phyloP scores from a whole-genome alignment of 2,888 invertebrate species.

The Torymus texanus region DNA sequence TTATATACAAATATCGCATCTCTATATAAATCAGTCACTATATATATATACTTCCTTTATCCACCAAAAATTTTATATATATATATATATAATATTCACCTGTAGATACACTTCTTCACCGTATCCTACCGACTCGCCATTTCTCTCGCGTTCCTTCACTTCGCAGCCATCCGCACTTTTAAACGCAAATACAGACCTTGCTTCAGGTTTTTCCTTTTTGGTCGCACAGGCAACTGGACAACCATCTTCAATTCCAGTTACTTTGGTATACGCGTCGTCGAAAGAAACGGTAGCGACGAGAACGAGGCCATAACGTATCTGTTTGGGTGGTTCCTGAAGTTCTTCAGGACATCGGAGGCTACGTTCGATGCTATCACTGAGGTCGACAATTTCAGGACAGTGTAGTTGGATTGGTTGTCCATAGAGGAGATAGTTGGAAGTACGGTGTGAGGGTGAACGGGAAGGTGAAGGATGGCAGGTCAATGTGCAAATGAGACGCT shows the following conservation, averaged over 20 bases:
- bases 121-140: too few relatives aligned
- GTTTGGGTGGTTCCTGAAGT: background rate
- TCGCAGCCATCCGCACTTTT: background rate
- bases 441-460: background rate
- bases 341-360: constrained; percentile 38
- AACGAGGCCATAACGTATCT: constrained; percentile 10
- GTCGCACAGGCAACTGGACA: constrained; percentile 36
- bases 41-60: too few relatives aligned
- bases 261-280: constrained; percentile 1
- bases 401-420: constrained; percentile 35
- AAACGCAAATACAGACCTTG: constrained; percentile 10
- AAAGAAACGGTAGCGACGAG: constrained; percentile 44
- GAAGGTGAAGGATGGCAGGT: background rate
- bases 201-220: background rate
- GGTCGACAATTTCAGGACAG: constrained; percentile 40
- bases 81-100: too few relatives aligned
- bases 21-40: too few relatives aligned
- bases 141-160: background rate
- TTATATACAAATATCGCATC: too few relatives aligned
- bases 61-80: too few relatives aligned
- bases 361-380: background rate
- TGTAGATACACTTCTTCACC: too few relatives aligned
- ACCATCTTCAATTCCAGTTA: constrained; percentile 32
- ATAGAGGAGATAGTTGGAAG: background rate
- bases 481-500: constrained; percentile 11